Base-by-base conservation (phyloP, 2,113 vertebrate genomes). In the Serinus canaria region DNA sequence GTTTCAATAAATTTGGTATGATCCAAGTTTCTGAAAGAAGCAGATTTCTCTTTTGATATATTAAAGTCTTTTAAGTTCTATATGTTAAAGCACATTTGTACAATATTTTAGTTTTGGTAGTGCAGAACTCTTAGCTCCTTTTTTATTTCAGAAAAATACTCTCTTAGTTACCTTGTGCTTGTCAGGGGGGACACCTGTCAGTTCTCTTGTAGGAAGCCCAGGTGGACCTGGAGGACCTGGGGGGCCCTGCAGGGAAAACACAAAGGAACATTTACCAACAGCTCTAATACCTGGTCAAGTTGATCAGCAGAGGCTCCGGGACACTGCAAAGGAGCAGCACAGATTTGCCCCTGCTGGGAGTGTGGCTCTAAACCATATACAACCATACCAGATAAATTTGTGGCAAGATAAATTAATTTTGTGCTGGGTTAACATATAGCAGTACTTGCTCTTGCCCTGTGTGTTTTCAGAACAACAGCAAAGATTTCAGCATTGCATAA, bases 141-240 rank as follows among this genome's bases (percentile, higher is more conserved):
- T 17, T 23, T n/a, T 39, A 82, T 55, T 89, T 91, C 33, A 50
- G 35, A 49, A 74, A 72, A 93, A 72, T 17, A 49, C 5, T 13
- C 52, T 21, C 25, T 67, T 73, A 50, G 21, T 98, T 98, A 98
- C 98, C 97, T 98, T 98, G 58, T 98, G 94, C 44, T 93, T 87
- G 21, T 97, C 97, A 4, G 58, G 46, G 8, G 90, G 64, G 59
- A 94, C 44, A 3, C 94, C 94, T 8, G 52, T 85, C 70, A 55
- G 16, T 3, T 95, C 85, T 87, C 33, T 3, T 41, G 77, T 97
- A 95, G 95, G 97, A 67, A 94, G 90, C 10, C 98, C 98, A 12
- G 97, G 97, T 62, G 97, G 98, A 59, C 98, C 98, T 4, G 96
- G 97, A 56, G 59, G 86, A 47, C 98, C 98, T 35, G 93, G 70